Percentiles rank a stretch among this genome's conserved stretches.
Evolutionary conservation across 1,140 invertebrate genomes (phyloP).

Genomic region (Heliconius congener): DNA sequence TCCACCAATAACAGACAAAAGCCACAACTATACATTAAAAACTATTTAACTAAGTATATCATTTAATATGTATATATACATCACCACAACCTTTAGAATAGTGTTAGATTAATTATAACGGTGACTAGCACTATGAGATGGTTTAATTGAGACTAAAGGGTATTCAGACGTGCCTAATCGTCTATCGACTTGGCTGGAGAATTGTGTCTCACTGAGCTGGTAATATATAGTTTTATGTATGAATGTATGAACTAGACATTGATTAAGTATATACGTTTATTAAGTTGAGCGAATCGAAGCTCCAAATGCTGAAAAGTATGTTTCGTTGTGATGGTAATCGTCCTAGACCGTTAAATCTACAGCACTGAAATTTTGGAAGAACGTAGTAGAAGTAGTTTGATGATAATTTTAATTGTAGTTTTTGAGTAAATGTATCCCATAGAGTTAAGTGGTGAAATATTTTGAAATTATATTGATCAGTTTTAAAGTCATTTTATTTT

Average conservation of each 20-base stretch:
- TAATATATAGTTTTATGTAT: slow-evolving; percentile 1
- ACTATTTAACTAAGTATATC: slow-evolving; percentile 27
- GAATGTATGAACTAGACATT: neutral
- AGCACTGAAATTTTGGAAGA: too few species aligned
- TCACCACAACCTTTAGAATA: slow-evolving; percentile 23
- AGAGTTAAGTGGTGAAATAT: too few species aligned
- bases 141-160: slow-evolving; percentile 33
- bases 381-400: too few species aligned
- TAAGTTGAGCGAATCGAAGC: too few species aligned
- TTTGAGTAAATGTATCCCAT: too few species aligned
- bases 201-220: slow-evolving; percentile 3
- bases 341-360: too few species aligned
- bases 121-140: slow-evolving; percentile 29
- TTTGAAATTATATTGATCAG: too few species aligned
- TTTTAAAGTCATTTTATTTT: too few species aligned
- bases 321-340: too few species aligned
- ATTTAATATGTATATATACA: slow-evolving; percentile 13
- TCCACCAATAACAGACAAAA: neutral
- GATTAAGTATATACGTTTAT: too few species aligned
- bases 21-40: slow-evolving; percentile 13
- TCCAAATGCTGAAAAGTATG: too few species aligned
- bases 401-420: too few species aligned
- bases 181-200: slow-evolving; percentile 23
- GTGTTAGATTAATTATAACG: slow-evolving; percentile 29
- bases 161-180: slow-evolving; percentile 39